A percentile compares a stretch with the other conserved stretches of the same genome.
These are phyloP conservation scores for Vulpes vulpes DNA, from an alignment of 2,113 vertebrate genomes.

Conservation along the genomic window DNA sequence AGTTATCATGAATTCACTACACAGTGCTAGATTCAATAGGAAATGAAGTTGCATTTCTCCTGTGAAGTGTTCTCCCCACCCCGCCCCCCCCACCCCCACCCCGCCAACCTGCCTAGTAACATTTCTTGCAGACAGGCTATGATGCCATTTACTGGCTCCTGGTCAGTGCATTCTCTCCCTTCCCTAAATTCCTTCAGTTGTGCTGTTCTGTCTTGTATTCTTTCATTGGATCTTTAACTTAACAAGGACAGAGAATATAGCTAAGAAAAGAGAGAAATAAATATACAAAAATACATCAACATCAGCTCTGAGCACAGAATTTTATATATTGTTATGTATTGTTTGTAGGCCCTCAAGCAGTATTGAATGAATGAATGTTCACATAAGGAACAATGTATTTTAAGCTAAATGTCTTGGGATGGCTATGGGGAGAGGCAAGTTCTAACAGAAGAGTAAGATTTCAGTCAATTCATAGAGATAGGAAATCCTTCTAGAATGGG, in stretches of 20 bases:
- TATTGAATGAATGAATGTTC: not conserved
- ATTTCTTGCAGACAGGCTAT: not conserved
- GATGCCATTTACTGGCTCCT: not conserved
- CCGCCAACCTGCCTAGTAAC: not conserved
- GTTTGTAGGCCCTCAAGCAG: not conserved
- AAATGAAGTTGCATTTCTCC: not conserved
- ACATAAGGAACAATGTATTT: conserved; percentile 38
- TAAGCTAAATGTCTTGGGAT: conserved; percentile 42
- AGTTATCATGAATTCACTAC: conserved; percentile 4
- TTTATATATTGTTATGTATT: conserved; percentile 19
- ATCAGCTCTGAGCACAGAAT: not conserved
- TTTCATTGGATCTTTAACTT: conserved; percentile 49
- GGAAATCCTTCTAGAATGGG: not conserved
- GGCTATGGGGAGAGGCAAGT: not conserved
- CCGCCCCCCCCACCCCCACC: no score
- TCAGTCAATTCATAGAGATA: not conserved
- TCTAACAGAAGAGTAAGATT: conserved; percentile 4
- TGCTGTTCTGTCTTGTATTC: not conserved
- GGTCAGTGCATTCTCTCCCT: not conserved
- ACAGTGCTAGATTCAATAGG: not conserved
- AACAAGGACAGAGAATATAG: not conserved
- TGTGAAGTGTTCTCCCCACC: not conserved
- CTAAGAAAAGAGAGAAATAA: not conserved
- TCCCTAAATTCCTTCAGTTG: not conserved
- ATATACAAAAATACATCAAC: not conserved